Conservation (phyloP, 2,888 invertebrate species). For the Meghimatium bilineatum region DNA sequence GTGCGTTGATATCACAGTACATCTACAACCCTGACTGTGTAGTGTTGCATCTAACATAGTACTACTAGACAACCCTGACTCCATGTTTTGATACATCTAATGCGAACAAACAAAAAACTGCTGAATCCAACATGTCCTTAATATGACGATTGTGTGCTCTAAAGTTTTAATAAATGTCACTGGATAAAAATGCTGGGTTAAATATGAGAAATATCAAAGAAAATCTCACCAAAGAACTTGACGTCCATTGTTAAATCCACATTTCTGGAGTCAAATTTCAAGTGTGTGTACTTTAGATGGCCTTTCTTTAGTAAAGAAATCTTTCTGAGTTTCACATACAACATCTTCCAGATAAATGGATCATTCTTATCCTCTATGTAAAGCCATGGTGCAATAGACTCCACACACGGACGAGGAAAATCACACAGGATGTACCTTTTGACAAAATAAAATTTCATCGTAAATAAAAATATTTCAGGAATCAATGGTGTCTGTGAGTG, state of each 20-base stretch:
- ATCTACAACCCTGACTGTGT: too few species aligned
- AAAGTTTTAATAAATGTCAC: too few species aligned
- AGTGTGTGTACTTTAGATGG: not conserved
- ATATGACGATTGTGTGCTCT: too few species aligned
- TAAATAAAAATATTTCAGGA: not conserved
- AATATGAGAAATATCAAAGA: too few species aligned
- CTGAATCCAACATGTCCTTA: too few species aligned
- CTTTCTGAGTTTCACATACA: conserved; percentile 16
- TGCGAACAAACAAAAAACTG: too few species aligned
- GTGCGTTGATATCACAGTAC: too few species aligned
- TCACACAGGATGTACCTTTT: conserved; percentile 31
- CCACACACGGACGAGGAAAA: conserved; percentile 29
- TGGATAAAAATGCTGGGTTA: too few species aligned
- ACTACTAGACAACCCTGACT: too few species aligned
- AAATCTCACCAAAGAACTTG: conserved; percentile 40
- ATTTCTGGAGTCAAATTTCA: not conserved
- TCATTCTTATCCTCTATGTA: conserved; percentile 26
- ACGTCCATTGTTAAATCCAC: conserved; percentile 12
- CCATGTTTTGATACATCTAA: too few species aligned
- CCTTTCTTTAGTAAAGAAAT: not conserved
- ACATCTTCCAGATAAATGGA: conserved; percentile 23
- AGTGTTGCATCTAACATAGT: too few species aligned
- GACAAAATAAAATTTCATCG: not conserved
- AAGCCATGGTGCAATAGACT: conserved; percentile 30
- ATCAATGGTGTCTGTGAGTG: not conserved